A percentile compares a stretch with the other conserved stretches of the same genome.
These are phyloP conservation scores for Parapsyche elsis DNA, from an alignment of 1,140 invertebrate genomes.

Conservation along the genomic window DNA sequence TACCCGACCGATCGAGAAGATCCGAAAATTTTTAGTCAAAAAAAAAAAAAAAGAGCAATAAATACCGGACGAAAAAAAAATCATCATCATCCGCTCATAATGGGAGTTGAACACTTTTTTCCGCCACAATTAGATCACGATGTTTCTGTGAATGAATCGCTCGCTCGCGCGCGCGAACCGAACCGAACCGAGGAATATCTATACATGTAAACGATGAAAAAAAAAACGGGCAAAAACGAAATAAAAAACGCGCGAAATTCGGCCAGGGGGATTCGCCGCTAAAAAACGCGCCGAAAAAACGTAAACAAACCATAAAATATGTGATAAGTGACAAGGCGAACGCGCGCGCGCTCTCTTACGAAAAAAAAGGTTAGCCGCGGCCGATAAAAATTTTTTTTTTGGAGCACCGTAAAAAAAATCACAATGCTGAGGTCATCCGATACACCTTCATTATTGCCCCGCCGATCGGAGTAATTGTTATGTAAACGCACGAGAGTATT, in stretches of 20 bases:
- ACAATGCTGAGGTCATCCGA: slow-evolving; percentile 34
- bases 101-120: slow-evolving; percentile 7
- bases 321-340: slow-evolving; percentile 40
- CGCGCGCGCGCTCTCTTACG: neutral
- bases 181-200: neutral
- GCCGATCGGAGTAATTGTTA: neutral
- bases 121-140: slow-evolving; percentile 40
- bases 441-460: neutral
- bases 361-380: slow-evolving; percentile 25
- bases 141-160: slow-evolving; percentile 18
- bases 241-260: slow-evolving; percentile 38
- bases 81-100: neutral
- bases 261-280: slow-evolving; percentile 24
- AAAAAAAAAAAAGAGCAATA: neutral
- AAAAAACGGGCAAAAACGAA: neutral
- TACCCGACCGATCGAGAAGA: neutral
- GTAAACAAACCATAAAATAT: slow-evolving; percentile 48
- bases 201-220: neutral
- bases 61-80: neutral
- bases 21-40: too few relatives aligned
- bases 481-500: neutral
- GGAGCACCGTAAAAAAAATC: slow-evolving; percentile 19
- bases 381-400: slow-evolving; percentile 26
- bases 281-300: slow-evolving; percentile 38
- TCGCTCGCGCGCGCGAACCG: neutral